Conservation (phyloP, 2,888 invertebrate genomes). For the Rhimphoctona megacephalus region DNA sequence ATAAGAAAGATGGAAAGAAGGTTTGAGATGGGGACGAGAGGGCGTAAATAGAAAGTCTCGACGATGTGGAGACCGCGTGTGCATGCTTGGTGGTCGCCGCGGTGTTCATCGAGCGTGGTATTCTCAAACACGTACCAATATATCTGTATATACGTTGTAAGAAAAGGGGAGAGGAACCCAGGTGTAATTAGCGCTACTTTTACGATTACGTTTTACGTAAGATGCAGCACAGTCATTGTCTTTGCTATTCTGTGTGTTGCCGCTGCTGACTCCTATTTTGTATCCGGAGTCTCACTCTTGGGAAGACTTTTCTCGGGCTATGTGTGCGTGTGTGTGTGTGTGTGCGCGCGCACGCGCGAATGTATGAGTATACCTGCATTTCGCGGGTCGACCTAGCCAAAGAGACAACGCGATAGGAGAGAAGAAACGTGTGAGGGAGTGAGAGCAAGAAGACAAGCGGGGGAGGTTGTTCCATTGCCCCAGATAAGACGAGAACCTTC, state of each 20-base stretch:
- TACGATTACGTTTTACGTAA: constrained; percentile 68
- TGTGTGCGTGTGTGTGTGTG: constrained; percentile 20
- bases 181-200: constrained; percentile 67
- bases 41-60: constrained; percentile 65
- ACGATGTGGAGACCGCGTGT: constrained; percentile 37
- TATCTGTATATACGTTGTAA: background rate
- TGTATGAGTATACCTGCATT: no score
- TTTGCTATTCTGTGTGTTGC: constrained; percentile 13
- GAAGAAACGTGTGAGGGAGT: constrained; percentile 17
- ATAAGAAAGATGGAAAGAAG: background rate
- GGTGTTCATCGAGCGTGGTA: constrained; percentile 44
- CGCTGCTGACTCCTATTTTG: constrained; percentile 41
- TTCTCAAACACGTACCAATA: constrained; percentile 1
- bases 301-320: constrained; percentile 32
- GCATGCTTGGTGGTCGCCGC: constrained; percentile 37
- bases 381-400: constrained; percentile 64
- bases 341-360: no score
- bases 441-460: constrained; percentile 28
- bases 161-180: constrained; percentile 32
- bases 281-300: constrained; percentile 44
- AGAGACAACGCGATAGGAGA: constrained; percentile 41
- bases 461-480: constrained; percentile 79
- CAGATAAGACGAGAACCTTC: constrained; percentile 75
- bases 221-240: constrained; percentile 48
- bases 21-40: constrained; percentile 11